Percentiles rank a stretch among this genome's conserved stretches.
Evolutionary conservation across 1,140 invertebrate species (phyloP).

Genomic region (Leptoteleia sp.): DNA sequence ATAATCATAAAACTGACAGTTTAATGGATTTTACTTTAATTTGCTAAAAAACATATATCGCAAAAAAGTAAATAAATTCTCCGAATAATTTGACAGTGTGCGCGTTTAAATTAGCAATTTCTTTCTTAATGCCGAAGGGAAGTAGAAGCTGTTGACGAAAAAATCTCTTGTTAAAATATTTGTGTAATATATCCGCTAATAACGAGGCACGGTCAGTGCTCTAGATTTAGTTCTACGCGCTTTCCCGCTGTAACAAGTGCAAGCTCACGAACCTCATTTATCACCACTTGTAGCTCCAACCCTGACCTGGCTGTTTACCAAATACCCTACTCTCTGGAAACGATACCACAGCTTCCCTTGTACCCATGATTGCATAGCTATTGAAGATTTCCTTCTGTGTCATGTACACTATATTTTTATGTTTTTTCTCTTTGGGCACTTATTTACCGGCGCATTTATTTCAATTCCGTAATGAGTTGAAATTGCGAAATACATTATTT

Average conservation of each 20-base stretch:
- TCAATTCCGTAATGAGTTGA: background rate
- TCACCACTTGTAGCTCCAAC: conserved; percentile 80
- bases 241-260: conserved; percentile 75
- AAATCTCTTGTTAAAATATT: conserved; percentile 13
- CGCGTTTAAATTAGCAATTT: no score
- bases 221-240: conserved; percentile 60
- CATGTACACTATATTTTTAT: background rate
- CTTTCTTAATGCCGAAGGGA: background rate
- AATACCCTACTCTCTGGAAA: conserved; percentile 51
- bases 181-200: conserved; percentile 40
- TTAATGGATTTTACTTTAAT: no score
- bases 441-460: background rate
- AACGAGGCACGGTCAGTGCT: conserved; percentile 47
- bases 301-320: conserved; percentile 69
- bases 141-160: conserved; percentile 1
- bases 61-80: conserved; percentile 2
- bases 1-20: no score
- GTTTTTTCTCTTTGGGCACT: background rate
- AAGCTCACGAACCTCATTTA: conserved; percentile 79
- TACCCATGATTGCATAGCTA: conserved; percentile 17
- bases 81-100: no score
- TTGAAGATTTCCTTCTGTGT: conserved; percentile 1
- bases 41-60: no score
- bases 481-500: no score
- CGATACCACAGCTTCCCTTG: conserved; percentile 42